Conservation (phyloP, 2,113 vertebrate genomes). For the Monopterus albus region DNA sequence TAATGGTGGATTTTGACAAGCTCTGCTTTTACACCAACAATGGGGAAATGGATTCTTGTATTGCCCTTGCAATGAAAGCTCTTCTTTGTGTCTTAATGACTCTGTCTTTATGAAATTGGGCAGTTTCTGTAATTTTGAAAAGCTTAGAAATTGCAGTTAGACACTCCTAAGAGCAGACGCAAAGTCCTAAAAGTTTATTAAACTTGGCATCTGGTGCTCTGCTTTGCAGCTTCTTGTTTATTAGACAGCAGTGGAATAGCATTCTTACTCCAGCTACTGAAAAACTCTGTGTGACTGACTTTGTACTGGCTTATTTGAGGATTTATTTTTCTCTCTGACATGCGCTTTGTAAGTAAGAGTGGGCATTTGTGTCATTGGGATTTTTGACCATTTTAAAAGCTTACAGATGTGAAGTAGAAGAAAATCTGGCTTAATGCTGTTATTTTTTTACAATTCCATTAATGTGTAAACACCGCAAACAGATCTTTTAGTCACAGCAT, state of each 20-base stretch:
- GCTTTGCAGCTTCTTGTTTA: slow-evolving; percentile 28
- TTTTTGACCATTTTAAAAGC: not conserved
- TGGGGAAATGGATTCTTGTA: not conserved
- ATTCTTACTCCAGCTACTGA: slow-evolving; percentile 28
- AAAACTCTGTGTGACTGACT: not conserved
- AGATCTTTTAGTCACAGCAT: not conserved
- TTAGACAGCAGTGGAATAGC: not conserved
- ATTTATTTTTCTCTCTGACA: not conserved
- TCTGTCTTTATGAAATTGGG: not conserved
- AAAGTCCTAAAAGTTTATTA: not conserved
- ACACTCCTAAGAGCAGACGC: not conserved
- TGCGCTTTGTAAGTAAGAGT: not conserved
- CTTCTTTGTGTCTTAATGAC: slow-evolving; percentile 9
- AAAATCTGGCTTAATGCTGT: too few relatives aligned
- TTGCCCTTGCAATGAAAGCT: not conserved
- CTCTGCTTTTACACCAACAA: not conserved
- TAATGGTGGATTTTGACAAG: slow-evolving; percentile 1
- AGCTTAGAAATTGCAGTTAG: not conserved
- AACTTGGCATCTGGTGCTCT: not conserved
- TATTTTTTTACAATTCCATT: not conserved
- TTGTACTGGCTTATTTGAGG: not conserved
- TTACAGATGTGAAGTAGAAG: not conserved
- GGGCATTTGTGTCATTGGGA: not conserved
- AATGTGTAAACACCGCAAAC: not conserved
- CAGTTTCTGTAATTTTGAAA: not conserved